phyloP scores from a whole-genome alignment of 30 jellyfish, hydroid and myxozoan genomes.

The Phacellophora camtschatica region DNA sequence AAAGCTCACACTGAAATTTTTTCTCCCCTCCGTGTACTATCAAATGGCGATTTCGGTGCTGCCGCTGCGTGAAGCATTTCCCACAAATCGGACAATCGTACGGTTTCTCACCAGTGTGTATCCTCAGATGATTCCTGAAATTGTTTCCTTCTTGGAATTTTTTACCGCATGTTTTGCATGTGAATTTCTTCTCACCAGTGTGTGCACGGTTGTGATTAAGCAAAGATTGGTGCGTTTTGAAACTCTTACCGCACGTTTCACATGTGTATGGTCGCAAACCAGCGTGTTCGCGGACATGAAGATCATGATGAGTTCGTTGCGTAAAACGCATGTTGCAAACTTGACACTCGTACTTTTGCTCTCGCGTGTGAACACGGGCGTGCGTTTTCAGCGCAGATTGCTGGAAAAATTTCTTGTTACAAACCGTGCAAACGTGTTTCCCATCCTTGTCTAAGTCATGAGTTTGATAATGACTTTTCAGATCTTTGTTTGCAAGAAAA shows the following conservation, averaged over 20 bases:
- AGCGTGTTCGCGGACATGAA: neutral
- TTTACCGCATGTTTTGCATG: slow-evolving; percentile 16
- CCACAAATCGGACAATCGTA: slow-evolving; percentile 5
- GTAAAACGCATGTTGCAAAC: slow-evolving; percentile 21
- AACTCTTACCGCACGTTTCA: slow-evolving; percentile 2
- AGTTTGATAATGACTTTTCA: neutral
- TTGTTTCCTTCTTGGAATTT: neutral
- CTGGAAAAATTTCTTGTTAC: slow-evolving; percentile 1
- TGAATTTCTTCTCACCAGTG: slow-evolving; percentile 10
- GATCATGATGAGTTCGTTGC: neutral
- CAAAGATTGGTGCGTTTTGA: neutral
- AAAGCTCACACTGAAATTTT: neutral
- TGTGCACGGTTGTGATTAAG: neutral
- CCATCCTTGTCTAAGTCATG: neutral
- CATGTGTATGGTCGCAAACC: neutral
- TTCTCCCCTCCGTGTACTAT: neutral
- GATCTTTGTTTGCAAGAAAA: neutral
- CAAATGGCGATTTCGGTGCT: neutral
- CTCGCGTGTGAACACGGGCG: neutral
- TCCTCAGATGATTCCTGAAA: neutral
- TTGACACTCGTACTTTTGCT: slow-evolving; percentile 2
- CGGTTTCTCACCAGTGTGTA: slow-evolving; percentile 10
- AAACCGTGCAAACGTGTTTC: neutral
- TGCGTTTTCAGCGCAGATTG: slow-evolving; percentile 1
- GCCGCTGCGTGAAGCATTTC: neutral